phyloP scores from a whole-genome alignment of 2,888 invertebrate species.

The Tachina fera region DNA sequence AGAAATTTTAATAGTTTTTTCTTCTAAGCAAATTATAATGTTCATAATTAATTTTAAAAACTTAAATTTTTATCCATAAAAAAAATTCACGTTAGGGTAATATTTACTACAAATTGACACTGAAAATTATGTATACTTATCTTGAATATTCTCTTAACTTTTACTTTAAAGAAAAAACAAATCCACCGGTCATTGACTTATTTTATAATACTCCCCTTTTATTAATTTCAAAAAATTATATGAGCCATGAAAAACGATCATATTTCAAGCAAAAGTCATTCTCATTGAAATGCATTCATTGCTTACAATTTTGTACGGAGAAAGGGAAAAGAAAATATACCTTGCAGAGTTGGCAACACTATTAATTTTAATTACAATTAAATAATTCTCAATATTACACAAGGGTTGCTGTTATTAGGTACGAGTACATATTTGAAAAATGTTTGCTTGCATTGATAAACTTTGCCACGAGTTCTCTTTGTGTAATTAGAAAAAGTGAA shows the following conservation, averaged over 20 bases:
- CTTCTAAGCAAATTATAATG: too few relatives aligned
- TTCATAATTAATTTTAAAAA: too few relatives aligned
- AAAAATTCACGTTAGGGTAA: too few relatives aligned
- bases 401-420: constrained; percentile 7
- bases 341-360: constrained; percentile 30
- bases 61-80: too few relatives aligned
- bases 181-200: constrained; percentile 63
- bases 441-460: constrained; percentile 12
- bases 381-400: constrained; percentile 3
- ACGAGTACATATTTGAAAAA: constrained; percentile 20
- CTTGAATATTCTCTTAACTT: constrained; percentile 6
- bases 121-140: background rate
- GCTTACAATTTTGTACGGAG: background rate
- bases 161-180: background rate
- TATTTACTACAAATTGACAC: background rate
- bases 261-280: constrained; percentile 58
- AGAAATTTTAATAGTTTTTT: too few relatives aligned
- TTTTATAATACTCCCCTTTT: constrained; percentile 25
- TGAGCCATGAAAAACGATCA: constrained; percentile 64
- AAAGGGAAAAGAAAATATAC: background rate
- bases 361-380: background rate
- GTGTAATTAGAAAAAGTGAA: constrained; percentile 54
- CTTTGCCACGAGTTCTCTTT: constrained; percentile 4
- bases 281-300: background rate
- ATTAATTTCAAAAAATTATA: constrained; percentile 44